Conservation (phyloP, 2,888 invertebrate species). For the Myathropa florea region DNA sequence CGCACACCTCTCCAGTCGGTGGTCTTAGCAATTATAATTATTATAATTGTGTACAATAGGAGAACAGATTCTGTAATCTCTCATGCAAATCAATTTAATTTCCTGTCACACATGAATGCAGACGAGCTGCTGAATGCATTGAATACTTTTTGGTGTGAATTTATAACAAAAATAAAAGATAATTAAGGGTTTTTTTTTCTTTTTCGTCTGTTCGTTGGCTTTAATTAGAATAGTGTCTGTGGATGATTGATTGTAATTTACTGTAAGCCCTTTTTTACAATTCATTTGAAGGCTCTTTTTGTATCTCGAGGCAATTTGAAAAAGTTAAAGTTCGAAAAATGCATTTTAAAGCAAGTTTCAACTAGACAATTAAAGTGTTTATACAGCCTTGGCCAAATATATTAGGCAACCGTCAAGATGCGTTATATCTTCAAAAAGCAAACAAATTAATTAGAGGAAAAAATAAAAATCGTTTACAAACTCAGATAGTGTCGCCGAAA, state of each 20-base stretch:
- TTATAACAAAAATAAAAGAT: background rate
- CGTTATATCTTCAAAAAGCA: too few species aligned
- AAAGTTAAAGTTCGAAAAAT: too few species aligned
- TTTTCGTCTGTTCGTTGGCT: background rate
- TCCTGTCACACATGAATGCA: slow-evolving; percentile 66
- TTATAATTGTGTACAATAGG: slow-evolving; percentile 51
- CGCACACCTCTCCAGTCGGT: background rate
- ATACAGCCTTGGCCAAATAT: too few species aligned
- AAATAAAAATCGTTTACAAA: too few species aligned
- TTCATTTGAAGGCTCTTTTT: background rate
- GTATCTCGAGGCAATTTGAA: too few species aligned
- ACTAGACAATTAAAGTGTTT: too few species aligned
- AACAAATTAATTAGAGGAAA: too few species aligned
- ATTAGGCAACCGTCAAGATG: too few species aligned
- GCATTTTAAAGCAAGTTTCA: too few species aligned
- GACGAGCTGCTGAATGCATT: slow-evolving; percentile 48
- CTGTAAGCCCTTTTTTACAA: background rate
- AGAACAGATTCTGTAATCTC: slow-evolving; percentile 47
- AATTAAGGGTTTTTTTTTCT: background rate
- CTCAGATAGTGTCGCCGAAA: too few species aligned
- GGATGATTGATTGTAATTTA: background rate
- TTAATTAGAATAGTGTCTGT: background rate
- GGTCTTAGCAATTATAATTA: slow-evolving; percentile 55
- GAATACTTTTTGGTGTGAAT: slow-evolving; percentile 18
- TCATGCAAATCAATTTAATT: slow-evolving; percentile 71